Evolutionary conservation across 2,113 vertebrate species (phyloP), one percentile per base, ranked within the genome.

Genomic region (Colius striatus): DNA sequence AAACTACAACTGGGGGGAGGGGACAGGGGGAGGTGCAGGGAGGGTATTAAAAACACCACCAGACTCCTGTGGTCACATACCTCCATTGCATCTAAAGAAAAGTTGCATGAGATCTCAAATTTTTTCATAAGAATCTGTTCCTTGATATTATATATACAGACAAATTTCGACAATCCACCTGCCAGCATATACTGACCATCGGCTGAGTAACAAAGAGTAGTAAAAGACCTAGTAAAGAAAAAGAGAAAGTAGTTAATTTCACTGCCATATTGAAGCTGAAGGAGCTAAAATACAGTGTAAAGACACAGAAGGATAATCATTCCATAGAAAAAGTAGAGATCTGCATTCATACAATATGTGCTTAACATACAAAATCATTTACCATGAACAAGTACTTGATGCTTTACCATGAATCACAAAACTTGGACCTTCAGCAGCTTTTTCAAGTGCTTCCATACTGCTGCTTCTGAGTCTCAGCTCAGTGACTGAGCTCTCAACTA

Each of bases 61-160:
- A 2, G 11, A 81, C 13, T 68, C 11, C 21, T n/a, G 21, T 13
- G 25, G 13, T 78, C 50, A 87, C 87, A 19, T 95, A 99, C 99
- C 99, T 99, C 99, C 99, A 99, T 99, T 92, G 98, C 99, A 4
- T 99, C 99, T 71, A 99, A 98, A 6, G 99, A 99, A 88, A 98
- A 95, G 97, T 99, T 99, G 97, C 99, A 99, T 21, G 99, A 99
- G 90, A 99, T 99, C 96, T 99, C 99, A 68, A 99, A 99, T 96
- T 98, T 99, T 98, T 99, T 99, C 96, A 98, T 96, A 61, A 99
- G 98, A 91, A 99, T 98, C 97, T 99, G 99, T 94, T 99, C 99
- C 45, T 96, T 97, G 72, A 99, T 63, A 3, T 99, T 98, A 96
- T 99, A 99, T 92, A 99, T 99, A 96, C 99, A 99, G 89, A 99